Evolutionary conservation across 2,113 vertebrate genomes (phyloP).

Genomic region (Zapornia atra): DNA sequence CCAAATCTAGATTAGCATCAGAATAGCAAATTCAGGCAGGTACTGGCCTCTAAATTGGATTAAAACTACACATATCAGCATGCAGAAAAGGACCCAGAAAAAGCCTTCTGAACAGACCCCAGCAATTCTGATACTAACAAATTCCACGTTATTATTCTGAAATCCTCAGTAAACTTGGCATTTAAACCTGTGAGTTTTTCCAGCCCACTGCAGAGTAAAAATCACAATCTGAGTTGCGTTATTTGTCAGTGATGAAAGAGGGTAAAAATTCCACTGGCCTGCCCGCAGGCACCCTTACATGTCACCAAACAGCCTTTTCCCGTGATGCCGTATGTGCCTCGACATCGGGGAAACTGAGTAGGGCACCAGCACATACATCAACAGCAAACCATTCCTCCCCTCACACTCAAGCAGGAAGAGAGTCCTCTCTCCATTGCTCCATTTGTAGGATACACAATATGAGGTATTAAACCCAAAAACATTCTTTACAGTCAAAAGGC

Average conservation of each 20-base stretch:
- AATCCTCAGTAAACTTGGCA: background rate
- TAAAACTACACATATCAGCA: background rate
- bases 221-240: background rate
- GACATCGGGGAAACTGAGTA: background rate
- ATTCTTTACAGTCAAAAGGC: background rate
- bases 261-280: background rate
- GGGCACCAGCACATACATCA: background rate
- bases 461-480: background rate
- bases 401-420: background rate
- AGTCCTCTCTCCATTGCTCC: background rate
- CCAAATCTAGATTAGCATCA: background rate
- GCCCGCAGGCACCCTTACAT: background rate
- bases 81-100: background rate
- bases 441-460: background rate
- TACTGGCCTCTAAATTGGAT: background rate
- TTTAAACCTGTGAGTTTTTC: background rate
- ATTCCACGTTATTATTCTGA: background rate
- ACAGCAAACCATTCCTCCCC: background rate
- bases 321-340: rapidly evolving
- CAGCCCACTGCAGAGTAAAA: background rate
- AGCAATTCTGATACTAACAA: background rate
- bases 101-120: background rate
- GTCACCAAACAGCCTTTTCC: background rate
- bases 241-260: background rate
- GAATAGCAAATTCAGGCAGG: background rate